Percentiles rank a stretch among this genome's conserved stretches.
phyloP scores from a whole-genome alignment of 2,797 vertebrate genomes.

The Jordanella pulchra region DNA sequence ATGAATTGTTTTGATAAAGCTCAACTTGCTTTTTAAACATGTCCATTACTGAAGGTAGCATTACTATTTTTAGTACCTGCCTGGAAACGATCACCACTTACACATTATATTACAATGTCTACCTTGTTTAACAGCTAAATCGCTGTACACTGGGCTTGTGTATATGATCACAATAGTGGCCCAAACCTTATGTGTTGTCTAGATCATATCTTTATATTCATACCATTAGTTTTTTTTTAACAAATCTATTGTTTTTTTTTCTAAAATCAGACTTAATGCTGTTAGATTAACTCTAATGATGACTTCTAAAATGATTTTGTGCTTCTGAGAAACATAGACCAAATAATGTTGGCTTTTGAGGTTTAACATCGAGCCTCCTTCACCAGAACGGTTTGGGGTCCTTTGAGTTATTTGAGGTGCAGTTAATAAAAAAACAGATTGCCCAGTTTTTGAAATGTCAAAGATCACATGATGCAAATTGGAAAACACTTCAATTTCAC shows the following conservation, averaged over 20 bases:
- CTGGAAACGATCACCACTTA: too few species aligned
- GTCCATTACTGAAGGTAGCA: too few species aligned
- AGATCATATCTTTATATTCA: too few species aligned
- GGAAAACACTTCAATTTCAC: slow-evolving; percentile 66
- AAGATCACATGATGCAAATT: slow-evolving; percentile 64
- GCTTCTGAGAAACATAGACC: slow-evolving; percentile 31
- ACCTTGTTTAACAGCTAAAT: too few species aligned
- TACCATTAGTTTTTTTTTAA: slow-evolving; percentile 45
- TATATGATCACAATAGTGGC: too few species aligned
- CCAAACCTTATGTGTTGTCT: too few species aligned
- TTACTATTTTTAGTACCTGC: too few species aligned
- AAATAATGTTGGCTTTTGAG: slow-evolving; percentile 39
- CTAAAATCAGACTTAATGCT: slow-evolving; percentile 45
- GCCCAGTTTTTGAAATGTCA: slow-evolving; percentile 73
- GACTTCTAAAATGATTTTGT: slow-evolving; percentile 28
- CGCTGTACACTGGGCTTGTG: too few species aligned
- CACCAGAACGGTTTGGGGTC: slow-evolving; percentile 18
- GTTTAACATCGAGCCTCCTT: slow-evolving; percentile 1
- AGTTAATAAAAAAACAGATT: slow-evolving; percentile 21
- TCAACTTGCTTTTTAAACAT: too few species aligned
- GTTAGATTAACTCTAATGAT: slow-evolving; percentile 46
- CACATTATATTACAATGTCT: too few species aligned
- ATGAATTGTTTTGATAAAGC: too few species aligned
- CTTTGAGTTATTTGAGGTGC: slow-evolving; percentile 31
- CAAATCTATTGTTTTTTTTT: slow-evolving; percentile 65